phyloP scores from a whole-genome alignment of 2,797 vertebrate genomes.

The Intellagama lesueurii region DNA sequence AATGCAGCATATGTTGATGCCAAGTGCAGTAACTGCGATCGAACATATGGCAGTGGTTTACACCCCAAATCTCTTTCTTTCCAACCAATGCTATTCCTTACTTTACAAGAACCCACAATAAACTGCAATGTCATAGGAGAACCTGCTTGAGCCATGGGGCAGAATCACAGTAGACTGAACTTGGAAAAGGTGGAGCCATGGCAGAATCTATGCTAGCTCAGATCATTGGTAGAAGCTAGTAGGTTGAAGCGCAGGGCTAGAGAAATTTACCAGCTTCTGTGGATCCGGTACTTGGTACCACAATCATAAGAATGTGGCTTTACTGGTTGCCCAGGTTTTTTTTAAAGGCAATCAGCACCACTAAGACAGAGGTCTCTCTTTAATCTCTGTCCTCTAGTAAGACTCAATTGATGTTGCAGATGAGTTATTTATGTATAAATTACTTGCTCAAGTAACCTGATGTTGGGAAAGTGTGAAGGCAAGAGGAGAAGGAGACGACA shows the following conservation, averaged over 20 bases:
- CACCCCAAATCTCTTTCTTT: background rate
- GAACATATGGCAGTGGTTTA: too few relatives aligned
- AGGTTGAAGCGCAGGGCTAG: background rate
- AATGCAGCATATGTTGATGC: background rate
- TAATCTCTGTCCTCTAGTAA: background rate
- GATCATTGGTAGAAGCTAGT: background rate
- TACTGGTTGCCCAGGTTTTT: background rate
- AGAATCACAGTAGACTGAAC: background rate
- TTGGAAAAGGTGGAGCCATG: background rate
- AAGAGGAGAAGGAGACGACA: too few relatives aligned
- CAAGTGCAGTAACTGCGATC: background rate
- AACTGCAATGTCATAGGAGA: background rate
- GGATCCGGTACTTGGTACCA: background rate
- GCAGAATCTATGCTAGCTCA: background rate
- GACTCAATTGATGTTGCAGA: background rate
- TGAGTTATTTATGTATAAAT: constrained; percentile 15
- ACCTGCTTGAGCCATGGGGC: background rate
- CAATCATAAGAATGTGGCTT: background rate
- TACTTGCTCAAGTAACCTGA: background rate
- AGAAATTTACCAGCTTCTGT: background rate
- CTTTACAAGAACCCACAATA: background rate
- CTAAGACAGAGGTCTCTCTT: background rate
- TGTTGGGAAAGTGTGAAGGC: too few relatives aligned
- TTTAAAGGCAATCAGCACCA: background rate
- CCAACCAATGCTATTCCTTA: background rate